Percentiles rank a stretch among this genome's conserved stretches.
phyloP scores from a whole-genome alignment of 2,797 vertebrate species.

The Gephyroberyx darwinii region DNA sequence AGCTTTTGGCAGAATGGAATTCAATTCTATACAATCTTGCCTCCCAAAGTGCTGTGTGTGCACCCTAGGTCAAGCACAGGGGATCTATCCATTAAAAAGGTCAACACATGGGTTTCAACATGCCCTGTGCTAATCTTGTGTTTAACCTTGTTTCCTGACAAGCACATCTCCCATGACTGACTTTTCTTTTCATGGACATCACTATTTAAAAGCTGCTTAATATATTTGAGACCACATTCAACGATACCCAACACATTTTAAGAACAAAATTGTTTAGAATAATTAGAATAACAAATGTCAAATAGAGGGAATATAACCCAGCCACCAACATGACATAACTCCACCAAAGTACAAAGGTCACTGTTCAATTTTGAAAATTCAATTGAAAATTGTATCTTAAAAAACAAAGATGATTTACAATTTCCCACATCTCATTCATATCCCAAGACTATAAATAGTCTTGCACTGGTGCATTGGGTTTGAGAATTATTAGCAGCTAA shows the following conservation, averaged over 20 bases:
- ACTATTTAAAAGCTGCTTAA: conserved; percentile 1
- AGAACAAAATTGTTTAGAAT: background rate
- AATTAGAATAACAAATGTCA: background rate
- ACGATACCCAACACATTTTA: too few species aligned
- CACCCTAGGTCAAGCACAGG: conserved; percentile 30
- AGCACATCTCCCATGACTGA: background rate
- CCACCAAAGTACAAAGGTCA: background rate
- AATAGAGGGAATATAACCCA: too few species aligned
- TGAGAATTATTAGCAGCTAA: conserved; percentile 31
- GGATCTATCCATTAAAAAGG: conserved; percentile 22
- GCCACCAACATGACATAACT: too few species aligned
- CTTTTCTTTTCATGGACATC: conserved; percentile 3
- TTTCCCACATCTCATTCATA: background rate
- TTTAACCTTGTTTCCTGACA: conserved; percentile 10
- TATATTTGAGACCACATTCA: background rate
- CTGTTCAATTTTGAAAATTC: background rate
- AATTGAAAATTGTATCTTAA: background rate
- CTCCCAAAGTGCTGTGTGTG: conserved; percentile 11
- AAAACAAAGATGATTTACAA: background rate
- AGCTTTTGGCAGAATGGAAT: conserved; percentile 33
- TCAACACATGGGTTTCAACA: conserved; percentile 8
- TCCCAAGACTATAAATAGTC: conserved; percentile 10
- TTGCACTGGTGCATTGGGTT: conserved; percentile 17
- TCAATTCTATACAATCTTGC: conserved; percentile 19
- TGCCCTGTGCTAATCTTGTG: background rate